Conservation (phyloP, 2,797 vertebrate genomes). For the Tangara arthus region DNA sequence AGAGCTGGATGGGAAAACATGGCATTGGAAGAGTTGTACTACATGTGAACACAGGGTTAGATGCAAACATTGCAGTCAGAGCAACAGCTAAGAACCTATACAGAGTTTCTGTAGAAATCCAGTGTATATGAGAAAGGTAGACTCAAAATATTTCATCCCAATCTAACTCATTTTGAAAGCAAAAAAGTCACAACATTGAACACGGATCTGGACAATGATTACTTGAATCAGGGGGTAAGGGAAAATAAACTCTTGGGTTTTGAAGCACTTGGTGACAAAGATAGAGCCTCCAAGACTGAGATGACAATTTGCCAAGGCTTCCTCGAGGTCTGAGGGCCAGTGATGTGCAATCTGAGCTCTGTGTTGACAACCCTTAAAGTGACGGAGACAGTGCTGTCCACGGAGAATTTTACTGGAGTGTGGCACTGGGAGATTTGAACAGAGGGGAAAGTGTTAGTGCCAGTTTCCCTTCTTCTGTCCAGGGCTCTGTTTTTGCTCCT, state of each 20-base stretch:
- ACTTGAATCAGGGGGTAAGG: not conserved
- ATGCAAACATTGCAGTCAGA: not conserved
- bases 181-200: not conserved
- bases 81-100: not conserved
- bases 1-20: not conserved
- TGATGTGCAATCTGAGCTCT: not conserved
- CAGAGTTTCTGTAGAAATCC: not conserved
- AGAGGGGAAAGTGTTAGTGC: not conserved
- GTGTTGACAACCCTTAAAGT: not conserved
- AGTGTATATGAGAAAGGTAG: not conserved
- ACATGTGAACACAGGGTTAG: not conserved
- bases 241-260: not conserved
- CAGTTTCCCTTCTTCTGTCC: not conserved
- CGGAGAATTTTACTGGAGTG: not conserved
- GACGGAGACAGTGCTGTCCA: not conserved
- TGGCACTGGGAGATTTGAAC: not conserved
- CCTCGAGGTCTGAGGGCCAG: not conserved
- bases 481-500: not conserved
- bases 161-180: not conserved
- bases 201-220: not conserved
- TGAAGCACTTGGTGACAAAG: not conserved
- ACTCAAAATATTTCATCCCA: not conserved
- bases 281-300: not conserved
- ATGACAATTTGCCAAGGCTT: not conserved
- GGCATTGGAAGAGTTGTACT: not conserved